phyloP scores from a whole-genome alignment of 2,888 invertebrate species.

The Ophioninae sp. region DNA sequence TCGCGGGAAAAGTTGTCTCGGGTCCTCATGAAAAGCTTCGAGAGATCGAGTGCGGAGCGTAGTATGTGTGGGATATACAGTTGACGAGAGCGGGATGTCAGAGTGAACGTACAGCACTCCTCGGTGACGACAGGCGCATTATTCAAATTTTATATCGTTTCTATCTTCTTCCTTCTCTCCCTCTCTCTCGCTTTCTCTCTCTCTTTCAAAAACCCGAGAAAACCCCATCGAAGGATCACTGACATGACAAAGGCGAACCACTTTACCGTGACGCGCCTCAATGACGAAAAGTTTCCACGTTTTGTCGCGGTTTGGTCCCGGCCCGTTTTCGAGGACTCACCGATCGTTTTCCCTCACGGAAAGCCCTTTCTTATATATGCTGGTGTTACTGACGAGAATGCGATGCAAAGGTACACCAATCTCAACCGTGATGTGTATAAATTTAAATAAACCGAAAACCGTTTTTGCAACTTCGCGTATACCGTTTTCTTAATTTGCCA shows the following conservation, averaged over 20 bases:
- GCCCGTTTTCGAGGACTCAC: conserved; percentile 31
- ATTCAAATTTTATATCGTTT: conserved; percentile 62
- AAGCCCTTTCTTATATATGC: conserved; percentile 22
- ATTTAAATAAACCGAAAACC: neutral
- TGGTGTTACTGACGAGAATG: neutral
- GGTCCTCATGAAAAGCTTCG: conserved; percentile 39
- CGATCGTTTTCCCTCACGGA: conserved; percentile 50
- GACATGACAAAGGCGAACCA: conserved; percentile 50
- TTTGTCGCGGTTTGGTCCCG: conserved; percentile 26
- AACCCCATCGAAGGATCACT: conserved; percentile 43
- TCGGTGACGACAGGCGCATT: conserved; percentile 56
- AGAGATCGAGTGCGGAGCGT: conserved; percentile 47
- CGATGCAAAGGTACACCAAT: conserved; percentile 12
- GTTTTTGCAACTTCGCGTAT: neutral
- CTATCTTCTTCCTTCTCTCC: conserved; percentile 25
- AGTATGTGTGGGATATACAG: conserved; percentile 35
- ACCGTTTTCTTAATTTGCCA: neutral
- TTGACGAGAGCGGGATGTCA: conserved; percentile 32
- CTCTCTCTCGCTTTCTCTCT: conserved; percentile 1
- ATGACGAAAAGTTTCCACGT: conserved; percentile 55
- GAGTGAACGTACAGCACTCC: conserved; percentile 38
- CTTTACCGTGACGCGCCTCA: conserved; percentile 39
- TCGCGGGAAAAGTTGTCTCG: conserved; percentile 41
- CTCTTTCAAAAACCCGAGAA: conserved; percentile 37
- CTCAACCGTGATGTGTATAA: conserved; percentile 4